Evolutionary conservation across 2,797 vertebrate genomes (phyloP).

Genomic region (Oophaga sylvatica): DNA sequence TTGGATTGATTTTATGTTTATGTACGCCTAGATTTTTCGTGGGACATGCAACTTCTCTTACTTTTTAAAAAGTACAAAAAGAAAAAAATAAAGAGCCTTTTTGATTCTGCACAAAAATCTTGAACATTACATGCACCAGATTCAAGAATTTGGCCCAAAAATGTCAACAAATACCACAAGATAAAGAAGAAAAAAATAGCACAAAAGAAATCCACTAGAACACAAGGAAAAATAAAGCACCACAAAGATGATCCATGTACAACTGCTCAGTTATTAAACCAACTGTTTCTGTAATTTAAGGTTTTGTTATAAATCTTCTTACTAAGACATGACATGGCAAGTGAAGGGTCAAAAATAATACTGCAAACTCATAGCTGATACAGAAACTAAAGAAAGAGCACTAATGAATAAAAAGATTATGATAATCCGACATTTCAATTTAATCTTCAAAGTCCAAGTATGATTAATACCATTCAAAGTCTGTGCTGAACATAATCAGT

Average conservation of each 20-base stretch:
- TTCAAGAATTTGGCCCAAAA: too few species aligned
- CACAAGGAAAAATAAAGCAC: too few species aligned
- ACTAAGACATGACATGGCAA: constrained; percentile 9
- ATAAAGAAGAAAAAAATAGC: too few species aligned
- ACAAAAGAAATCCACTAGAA: too few species aligned
- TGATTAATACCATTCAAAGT: constrained; percentile 39
- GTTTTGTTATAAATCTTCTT: constrained; percentile 19
- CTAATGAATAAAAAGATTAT: constrained; percentile 58
- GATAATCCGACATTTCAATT: constrained; percentile 55
- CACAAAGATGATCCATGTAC: background rate
- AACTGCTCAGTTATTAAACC: background rate
- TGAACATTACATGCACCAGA: too few species aligned
- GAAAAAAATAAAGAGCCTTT: too few species aligned
- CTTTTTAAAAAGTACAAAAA: too few species aligned
- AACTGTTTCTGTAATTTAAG: constrained; percentile 25
- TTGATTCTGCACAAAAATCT: too few species aligned
- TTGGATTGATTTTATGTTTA: too few species aligned
- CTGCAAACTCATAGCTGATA: constrained; percentile 47
- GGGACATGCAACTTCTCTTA: too few species aligned
- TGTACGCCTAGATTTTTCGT: too few species aligned
- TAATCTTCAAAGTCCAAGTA: constrained; percentile 48
- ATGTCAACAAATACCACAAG: too few species aligned
- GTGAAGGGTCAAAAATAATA: constrained; percentile 11
- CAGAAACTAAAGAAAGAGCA: constrained; percentile 28
- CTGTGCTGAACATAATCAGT: constrained; percentile 64